phyloP scores from a whole-genome alignment of 2,888 invertebrate species.

The Cheilosia pagana region DNA sequence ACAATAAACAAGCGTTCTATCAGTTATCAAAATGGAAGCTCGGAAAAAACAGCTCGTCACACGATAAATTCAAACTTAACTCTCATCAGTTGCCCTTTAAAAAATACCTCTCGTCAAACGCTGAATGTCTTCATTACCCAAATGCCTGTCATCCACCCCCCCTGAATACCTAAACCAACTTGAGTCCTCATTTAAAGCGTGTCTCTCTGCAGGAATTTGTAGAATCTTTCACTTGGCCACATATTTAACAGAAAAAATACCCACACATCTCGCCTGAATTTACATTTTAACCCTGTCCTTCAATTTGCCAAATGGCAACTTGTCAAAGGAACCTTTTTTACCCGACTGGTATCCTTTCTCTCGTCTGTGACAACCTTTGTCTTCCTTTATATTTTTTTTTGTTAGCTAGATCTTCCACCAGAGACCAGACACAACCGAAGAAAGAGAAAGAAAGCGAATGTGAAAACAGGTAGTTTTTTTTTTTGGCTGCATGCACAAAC shows the following conservation, averaged over 20 bases:
- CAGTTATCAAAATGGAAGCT: too few species aligned
- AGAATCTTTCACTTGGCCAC: slow-evolving; percentile 53
- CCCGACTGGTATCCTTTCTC: slow-evolving; percentile 9
- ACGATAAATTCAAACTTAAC: too few species aligned
- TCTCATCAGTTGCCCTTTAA: too few species aligned
- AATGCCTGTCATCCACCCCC: slow-evolving; percentile 30
- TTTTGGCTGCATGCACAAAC: slow-evolving; percentile 4
- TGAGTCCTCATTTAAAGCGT: slow-evolving; percentile 12
- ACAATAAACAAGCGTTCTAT: too few species aligned
- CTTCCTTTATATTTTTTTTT: neutral
- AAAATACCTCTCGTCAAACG: slow-evolving; percentile 53
- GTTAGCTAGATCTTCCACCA: neutral
- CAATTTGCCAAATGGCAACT: slow-evolving; percentile 69
- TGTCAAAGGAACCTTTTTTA: slow-evolving; percentile 54
- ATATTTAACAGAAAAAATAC: slow-evolving; percentile 53
- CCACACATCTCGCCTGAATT: slow-evolving; percentile 57
- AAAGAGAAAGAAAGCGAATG: neutral
- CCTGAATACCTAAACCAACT: slow-evolving; percentile 11
- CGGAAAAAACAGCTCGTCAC: too few species aligned
- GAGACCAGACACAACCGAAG: slow-evolving; percentile 4
- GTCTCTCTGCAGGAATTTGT: slow-evolving; percentile 19
- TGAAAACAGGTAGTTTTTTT: slow-evolving; percentile 12
- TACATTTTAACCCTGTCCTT: slow-evolving; percentile 60
- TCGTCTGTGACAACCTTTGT: neutral
- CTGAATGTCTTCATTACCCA: slow-evolving; percentile 57